Percentiles rank a stretch among this genome's conserved stretches.
phyloP scores from a whole-genome alignment of 1,140 invertebrate species.

The Trinorchestia longiramus region DNA sequence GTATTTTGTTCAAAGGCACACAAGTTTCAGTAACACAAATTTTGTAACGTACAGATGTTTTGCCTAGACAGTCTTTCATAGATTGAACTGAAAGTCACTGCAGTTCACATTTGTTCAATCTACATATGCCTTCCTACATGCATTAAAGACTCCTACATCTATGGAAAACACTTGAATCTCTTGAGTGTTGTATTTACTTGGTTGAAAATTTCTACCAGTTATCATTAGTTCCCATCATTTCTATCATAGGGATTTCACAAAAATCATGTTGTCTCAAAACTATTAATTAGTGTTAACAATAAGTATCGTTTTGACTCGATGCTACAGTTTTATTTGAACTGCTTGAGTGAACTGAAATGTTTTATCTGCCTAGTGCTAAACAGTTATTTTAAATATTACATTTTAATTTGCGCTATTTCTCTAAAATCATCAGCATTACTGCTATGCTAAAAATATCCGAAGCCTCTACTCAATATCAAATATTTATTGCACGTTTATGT shows the following conservation, averaged over 20 bases:
- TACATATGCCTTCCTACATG: too few species aligned
- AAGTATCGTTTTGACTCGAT: neutral
- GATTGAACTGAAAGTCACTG: too few species aligned
- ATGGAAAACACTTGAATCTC: too few species aligned
- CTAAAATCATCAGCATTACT: neutral
- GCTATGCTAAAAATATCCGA: neutral
- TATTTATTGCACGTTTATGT: neutral
- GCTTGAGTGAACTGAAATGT: neutral
- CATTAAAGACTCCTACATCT: too few species aligned
- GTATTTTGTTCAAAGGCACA: too few species aligned
- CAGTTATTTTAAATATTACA: neutral
- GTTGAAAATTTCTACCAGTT: too few species aligned
- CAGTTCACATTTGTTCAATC: too few species aligned
- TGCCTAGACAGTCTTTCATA: too few species aligned
- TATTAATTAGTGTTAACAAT: neutral
- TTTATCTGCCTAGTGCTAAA: neutral
- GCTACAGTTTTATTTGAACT: neutral
- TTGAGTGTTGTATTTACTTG: too few species aligned
- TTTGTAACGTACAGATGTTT: too few species aligned
- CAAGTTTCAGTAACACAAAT: too few species aligned
- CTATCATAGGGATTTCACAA: neutral
- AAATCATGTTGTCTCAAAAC: neutral
- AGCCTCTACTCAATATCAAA: neutral
- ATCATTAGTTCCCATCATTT: neutral
- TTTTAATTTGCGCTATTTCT: neutral